phyloP scores from a whole-genome alignment of 1,140 invertebrate species.

The Calephelis nemesis region DNA sequence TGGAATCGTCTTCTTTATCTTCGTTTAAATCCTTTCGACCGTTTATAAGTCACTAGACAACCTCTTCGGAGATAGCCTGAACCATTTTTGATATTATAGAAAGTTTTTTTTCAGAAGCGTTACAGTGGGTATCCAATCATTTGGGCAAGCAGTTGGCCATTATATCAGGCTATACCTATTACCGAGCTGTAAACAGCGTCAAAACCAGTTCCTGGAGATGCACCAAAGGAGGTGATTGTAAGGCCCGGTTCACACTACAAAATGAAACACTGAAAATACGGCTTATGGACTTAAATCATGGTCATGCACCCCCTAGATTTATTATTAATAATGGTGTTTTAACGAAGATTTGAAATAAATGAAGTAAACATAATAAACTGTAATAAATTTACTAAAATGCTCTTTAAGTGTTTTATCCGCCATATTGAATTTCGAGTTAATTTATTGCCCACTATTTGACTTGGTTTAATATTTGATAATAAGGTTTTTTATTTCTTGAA shows the following conservation, averaged over 20 bases:
- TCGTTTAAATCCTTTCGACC: no score
- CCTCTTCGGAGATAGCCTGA: no score
- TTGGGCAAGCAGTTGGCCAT: conserved; percentile 34
- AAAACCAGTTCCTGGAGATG: conserved; percentile 36
- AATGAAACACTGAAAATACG: not conserved
- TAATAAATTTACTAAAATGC: no score
- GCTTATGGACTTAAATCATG: conserved; percentile 19
- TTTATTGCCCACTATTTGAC: no score
- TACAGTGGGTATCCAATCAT: conserved; percentile 31
- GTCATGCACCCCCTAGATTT: conserved; percentile 27
- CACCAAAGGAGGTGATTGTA: conserved; percentile 33
- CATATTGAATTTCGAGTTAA: no score
- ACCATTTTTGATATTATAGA: no score
- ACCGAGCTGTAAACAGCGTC: conserved; percentile 23
- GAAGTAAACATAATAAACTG: no score
- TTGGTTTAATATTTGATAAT: no score
- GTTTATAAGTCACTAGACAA: no score
- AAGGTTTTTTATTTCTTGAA: no score
- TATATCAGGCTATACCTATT: conserved; percentile 41
- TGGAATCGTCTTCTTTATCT: no score
- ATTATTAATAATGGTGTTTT: conserved; percentile 26
- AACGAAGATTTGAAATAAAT: conserved; percentile 19
- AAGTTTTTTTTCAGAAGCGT: conserved; percentile 30
- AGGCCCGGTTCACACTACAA: conserved; percentile 33
- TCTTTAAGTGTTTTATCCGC: no score